Percentiles rank a stretch among this genome's conserved stretches.
Evolutionary conservation across 2,797 vertebrate species (phyloP).

Genomic region (Sebastes steindachneri): DNA sequence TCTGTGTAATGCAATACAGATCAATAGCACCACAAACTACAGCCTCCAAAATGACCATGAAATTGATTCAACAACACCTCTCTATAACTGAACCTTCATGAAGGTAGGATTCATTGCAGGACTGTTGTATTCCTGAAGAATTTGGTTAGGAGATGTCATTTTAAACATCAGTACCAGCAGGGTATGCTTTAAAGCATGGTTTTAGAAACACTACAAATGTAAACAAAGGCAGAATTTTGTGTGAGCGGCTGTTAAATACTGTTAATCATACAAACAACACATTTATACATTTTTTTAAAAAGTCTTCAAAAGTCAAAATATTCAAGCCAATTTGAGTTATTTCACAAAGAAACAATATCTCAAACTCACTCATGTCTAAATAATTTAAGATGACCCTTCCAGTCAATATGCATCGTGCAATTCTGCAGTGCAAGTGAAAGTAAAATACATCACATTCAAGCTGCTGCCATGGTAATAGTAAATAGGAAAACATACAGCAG

Average conservation of each 20-base stretch:
- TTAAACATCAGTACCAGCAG: neutral
- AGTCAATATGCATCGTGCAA: slow-evolving; percentile 7
- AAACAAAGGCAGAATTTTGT: neutral
- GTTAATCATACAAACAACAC: neutral
- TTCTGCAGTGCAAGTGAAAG: slow-evolving; percentile 27
- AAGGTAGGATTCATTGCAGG: neutral
- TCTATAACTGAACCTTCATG: neutral
- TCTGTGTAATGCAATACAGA: neutral
- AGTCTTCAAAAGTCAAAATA: neutral
- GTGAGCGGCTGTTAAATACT: neutral
- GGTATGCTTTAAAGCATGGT: too few relatives aligned
- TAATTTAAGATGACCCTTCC: neutral
- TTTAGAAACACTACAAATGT: neutral
- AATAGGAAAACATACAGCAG: slow-evolving; percentile 39
- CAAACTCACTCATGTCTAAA: neutral
- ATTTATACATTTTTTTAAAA: neutral
- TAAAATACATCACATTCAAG: slow-evolving; percentile 11
- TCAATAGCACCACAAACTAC: neutral
- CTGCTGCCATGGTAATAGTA: slow-evolving; percentile 36
- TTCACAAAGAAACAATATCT: neutral
- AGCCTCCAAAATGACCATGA: neutral
- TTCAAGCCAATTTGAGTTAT: neutral
- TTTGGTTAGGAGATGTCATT: neutral
- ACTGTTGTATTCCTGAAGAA: neutral
- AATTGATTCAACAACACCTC: neutral